Evolutionary conservation across 2,113 vertebrate genomes (phyloP), one percentile per base, ranked within the genome.

Genomic region (Plotosus lineatus): DNA sequence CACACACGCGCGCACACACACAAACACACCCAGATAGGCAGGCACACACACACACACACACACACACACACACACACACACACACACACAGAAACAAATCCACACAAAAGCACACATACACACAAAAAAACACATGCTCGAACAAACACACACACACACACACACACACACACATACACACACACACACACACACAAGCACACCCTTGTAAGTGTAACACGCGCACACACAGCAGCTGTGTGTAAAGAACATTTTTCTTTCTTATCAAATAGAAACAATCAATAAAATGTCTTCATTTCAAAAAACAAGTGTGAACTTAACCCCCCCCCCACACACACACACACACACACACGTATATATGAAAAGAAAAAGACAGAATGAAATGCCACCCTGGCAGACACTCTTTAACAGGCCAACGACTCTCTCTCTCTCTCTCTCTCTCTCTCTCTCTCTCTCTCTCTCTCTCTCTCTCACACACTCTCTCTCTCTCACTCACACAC

Each of bases 341-440:
- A 81, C 53, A 60, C 33, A 65, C 33, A 28, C 65, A 68, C 36
- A 66, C 12, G 17, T n/a, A 79, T 26, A 79, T 65, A 72, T 31
- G 44, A 36, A 53, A 38, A 58, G 53, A 63, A 14, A 65, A 23
- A 78, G 53, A 61, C 19, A 77, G 81, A 72, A 66, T 50, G 55
- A 50, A 68, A 78, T 78, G 66, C 75, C 75, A 71, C 75, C 65
- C 75, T 78, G 81, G 75, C 75, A 73, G 81, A 83, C 50, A 83
- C 55, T 28, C 40, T 40, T 55, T 63, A 56, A 82, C n/a, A 78
- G 75, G 63, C 81, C 75, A 83, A 60, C 53, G 44, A 61, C 79
- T 48, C 61, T 80, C 63, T 76, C 74, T 75, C 28, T 76, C 23
- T 40, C 74, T 68, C 21, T 36, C 38, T 58, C 38, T 75, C 51